Conservation (phyloP, 2,888 invertebrate genomes). For the Barypeithes pellucidus region DNA sequence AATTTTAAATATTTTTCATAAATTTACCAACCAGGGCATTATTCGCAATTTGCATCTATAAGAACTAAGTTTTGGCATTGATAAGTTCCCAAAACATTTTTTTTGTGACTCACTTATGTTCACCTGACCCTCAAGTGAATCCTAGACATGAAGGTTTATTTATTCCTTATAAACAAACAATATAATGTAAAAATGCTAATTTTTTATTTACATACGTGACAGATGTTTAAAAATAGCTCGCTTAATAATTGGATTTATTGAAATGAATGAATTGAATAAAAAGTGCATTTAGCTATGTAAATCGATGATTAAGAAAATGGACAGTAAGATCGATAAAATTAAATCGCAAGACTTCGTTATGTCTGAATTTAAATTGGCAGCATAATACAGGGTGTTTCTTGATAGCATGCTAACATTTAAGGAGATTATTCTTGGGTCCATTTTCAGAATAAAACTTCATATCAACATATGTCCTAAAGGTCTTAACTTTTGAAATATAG, state of each 20-base stretch:
- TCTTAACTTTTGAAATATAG: no score
- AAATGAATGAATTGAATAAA: slow-evolving; percentile 8
- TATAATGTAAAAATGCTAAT: slow-evolving; percentile 27
- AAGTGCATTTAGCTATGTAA: slow-evolving; percentile 5
- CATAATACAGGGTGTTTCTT: no score
- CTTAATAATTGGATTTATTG: slow-evolving; percentile 8
- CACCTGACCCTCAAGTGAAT: slow-evolving; percentile 9
- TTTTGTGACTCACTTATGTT: not conserved
- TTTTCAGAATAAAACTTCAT: no score
- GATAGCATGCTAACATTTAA: no score
- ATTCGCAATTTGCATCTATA: no score
- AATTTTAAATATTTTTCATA: no score
- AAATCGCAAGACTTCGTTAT: not conserved
- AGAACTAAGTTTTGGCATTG: no score
- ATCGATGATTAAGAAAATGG: not conserved
- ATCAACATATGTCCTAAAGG: no score
- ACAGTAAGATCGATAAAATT: not conserved
- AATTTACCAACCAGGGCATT: no score
- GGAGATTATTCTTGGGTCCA: no score
- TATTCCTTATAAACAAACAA: slow-evolving; percentile 27
- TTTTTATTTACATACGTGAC: slow-evolving; percentile 8
- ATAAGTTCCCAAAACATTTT: not conserved
- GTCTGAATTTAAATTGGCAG: not conserved
- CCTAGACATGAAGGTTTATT: slow-evolving; percentile 9
- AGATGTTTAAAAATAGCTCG: slow-evolving; percentile 16